These are phyloP conservation scores for Linurgus olivaceus DNA, from an alignment of 2,797 vertebrate species.

Conservation along the genomic window DNA sequence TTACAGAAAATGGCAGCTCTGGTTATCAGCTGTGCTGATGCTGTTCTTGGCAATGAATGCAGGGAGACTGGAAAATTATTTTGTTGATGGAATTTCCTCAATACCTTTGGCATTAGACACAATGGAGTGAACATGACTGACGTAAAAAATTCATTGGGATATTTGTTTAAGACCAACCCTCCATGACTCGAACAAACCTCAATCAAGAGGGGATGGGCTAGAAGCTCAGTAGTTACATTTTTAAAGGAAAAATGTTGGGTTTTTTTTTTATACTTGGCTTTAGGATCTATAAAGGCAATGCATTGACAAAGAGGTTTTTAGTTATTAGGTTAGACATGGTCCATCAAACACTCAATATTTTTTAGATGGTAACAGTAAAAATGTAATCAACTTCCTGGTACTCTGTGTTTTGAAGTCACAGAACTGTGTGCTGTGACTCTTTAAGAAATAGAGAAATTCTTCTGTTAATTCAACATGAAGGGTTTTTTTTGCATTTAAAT, in stretches of 20 bases:
- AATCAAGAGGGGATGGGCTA: not conserved
- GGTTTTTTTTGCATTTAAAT: not conserved
- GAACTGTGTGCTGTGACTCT: not conserved
- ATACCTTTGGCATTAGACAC: conserved; percentile 48
- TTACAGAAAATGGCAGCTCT: not conserved
- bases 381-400: not conserved
- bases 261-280: not conserved
- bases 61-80: not conserved
- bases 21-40: not conserved
- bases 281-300: not conserved
- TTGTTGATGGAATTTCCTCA: conserved; percentile 57
- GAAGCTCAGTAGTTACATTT: not conserved
- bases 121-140: conserved; percentile 19
- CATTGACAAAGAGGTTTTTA: not conserved
- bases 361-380: not conserved
- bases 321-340: not conserved
- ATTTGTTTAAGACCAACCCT: conserved; percentile 58
- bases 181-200: not conserved
- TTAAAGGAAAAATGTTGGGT: not conserved
- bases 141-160: not conserved
- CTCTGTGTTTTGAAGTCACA: not conserved
- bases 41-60: not conserved
- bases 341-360: not conserved
- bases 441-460: not conserved
- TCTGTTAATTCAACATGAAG: not conserved